These are phyloP conservation scores for Octonoba sinensis DNA, from an alignment of 2,888 invertebrate genomes.

Conservation along the genomic window DNA sequence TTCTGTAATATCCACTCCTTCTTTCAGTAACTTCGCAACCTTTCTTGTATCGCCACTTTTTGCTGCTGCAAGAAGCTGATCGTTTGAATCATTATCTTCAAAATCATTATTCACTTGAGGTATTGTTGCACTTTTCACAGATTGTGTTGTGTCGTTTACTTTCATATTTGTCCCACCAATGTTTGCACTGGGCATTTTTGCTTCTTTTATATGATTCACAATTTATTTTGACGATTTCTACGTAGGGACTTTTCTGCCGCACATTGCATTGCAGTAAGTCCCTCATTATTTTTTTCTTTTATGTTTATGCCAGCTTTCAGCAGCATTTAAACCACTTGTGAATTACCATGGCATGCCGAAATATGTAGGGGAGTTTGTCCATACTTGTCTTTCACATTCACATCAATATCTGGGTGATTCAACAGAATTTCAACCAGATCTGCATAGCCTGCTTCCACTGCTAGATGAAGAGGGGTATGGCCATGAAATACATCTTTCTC, in stretches of 20 bases:
- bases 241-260: too few species aligned
- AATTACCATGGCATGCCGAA: constrained; percentile 22
- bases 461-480: constrained; percentile 28
- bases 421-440: constrained; percentile 6
- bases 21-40: constrained; percentile 1
- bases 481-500: constrained; percentile 16
- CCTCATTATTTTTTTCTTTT: too few species aligned
- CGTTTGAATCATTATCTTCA: not conserved
- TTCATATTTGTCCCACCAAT: too few species aligned
- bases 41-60: not conserved
- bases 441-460: constrained; percentile 4
- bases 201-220: too few species aligned
- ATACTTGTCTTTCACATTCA: constrained; percentile 14
- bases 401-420: constrained; percentile 26
- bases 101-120: too few species aligned
- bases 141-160: too few species aligned
- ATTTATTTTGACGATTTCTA: too few species aligned
- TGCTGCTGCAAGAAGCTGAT: not conserved
- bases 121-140: too few species aligned
- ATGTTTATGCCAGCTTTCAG: too few species aligned
- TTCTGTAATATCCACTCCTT: not conserved
- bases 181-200: too few species aligned
- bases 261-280: too few species aligned
- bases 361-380: constrained; percentile 23
- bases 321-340: too few species aligned